Evolutionary conservation across 2,113 vertebrate genomes (phyloP).

Genomic region (Pteronura brasiliensis): DNA sequence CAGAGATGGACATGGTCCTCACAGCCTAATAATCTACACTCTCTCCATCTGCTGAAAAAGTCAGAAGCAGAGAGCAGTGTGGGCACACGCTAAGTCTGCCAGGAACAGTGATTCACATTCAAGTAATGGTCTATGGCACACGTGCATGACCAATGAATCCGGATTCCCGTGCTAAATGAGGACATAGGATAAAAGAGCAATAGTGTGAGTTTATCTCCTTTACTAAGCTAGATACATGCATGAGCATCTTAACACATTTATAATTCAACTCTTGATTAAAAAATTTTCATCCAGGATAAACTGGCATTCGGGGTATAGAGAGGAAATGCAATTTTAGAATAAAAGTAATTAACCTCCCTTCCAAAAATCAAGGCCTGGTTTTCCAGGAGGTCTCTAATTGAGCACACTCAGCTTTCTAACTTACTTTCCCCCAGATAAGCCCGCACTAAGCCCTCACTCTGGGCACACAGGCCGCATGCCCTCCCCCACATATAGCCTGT

Average conservation of each 20-base stretch:
- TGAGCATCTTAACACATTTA: not conserved
- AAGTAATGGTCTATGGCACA: not conserved
- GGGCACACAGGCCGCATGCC: not conserved
- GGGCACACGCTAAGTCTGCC: not conserved
- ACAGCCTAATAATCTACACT: not conserved
- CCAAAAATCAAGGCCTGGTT: not conserved
- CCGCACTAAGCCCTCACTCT: not conserved
- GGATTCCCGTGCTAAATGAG: not conserved
- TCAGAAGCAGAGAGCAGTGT: rapidly evolving
- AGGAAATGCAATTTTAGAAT: not conserved
- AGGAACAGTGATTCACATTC: not conserved
- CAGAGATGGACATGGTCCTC: not conserved
- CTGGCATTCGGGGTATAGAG: not conserved
- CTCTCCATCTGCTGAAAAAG: not conserved
- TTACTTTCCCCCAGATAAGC: not conserved
- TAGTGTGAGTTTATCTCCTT: not conserved
- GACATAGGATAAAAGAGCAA: not conserved
- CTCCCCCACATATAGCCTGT: not conserved
- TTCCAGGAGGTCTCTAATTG: not conserved
- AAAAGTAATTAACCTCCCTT: not conserved
- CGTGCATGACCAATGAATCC: not conserved
- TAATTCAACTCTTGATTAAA: not conserved
- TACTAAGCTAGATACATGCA: not conserved
- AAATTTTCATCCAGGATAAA: not conserved
- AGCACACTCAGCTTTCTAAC: not conserved